These are phyloP conservation scores for Microplitis deprimator DNA, from an alignment of 2,888 invertebrate species.

Conservation along the genomic window DNA sequence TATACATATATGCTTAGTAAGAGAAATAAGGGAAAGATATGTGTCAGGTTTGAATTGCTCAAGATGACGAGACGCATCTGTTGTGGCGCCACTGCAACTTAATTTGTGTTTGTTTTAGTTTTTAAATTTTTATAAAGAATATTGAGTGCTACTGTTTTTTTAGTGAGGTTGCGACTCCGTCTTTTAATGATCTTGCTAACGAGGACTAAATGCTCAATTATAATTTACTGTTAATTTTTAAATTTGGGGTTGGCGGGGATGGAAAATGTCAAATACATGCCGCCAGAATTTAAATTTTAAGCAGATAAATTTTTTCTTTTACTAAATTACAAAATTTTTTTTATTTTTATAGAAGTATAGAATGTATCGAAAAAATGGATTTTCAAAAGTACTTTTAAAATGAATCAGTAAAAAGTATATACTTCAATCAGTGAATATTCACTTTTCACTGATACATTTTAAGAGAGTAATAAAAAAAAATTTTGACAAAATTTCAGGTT, in stretches of 20 bases:
- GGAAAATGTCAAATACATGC: neutral
- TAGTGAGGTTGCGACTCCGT: slow-evolving; percentile 36
- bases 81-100: slow-evolving; percentile 65
- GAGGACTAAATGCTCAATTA: neutral
- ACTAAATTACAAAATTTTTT: too few relatives aligned
- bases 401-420: too few relatives aligned
- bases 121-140: neutral
- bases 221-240: neutral
- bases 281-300: too few relatives aligned
- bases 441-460: too few relatives aligned
- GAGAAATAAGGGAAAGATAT: slow-evolving; percentile 28
- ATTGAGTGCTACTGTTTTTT: neutral
- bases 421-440: too few relatives aligned
- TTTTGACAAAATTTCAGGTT: too few relatives aligned
- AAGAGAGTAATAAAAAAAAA: too few relatives aligned
- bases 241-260: neutral
- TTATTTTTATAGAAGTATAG: too few relatives aligned
- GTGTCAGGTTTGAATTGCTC: slow-evolving; percentile 28
- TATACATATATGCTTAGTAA: slow-evolving; percentile 13
- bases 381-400: too few relatives aligned
- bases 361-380: too few relatives aligned
- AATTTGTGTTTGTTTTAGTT: slow-evolving; percentile 70
- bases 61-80: slow-evolving; percentile 69
- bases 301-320: too few relatives aligned
- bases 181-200: neutral